Percentiles rank a stretch among this genome's conserved stretches.
phyloP scores from a whole-genome alignment of 2,797 vertebrate species.

The Lagodon rhomboides region DNA sequence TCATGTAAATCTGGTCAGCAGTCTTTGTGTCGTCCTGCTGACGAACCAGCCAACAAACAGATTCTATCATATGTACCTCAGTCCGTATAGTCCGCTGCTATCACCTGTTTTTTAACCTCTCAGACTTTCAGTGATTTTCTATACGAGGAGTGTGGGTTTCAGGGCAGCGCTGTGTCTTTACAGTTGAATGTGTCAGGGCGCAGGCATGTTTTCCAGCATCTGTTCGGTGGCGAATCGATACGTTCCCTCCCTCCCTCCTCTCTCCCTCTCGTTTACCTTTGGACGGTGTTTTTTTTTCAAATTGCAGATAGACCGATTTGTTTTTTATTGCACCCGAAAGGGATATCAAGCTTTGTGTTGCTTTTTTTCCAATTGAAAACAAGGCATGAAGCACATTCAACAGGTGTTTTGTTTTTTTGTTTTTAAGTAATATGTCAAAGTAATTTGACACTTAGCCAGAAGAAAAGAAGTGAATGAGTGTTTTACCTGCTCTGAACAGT shows the following conservation, averaged over 20 bases:
- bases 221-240: background rate
- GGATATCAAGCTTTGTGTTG: background rate
- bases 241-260: background rate
- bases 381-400: background rate
- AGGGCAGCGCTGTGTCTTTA: background rate
- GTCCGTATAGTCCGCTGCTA: too few species aligned
- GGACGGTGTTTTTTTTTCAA: background rate
- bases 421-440: background rate
- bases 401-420: background rate
- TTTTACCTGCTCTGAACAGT: conserved; percentile 1
- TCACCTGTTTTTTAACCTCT: too few species aligned
- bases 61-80: too few species aligned
- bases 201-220: background rate
- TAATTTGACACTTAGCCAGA: background rate
- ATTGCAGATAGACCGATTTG: background rate
- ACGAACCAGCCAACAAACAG: too few species aligned
- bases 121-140: too few species aligned
- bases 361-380: background rate
- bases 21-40: too few species aligned
- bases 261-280: background rate
- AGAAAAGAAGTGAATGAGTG: background rate
- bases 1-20: too few species aligned
- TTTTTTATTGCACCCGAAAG: background rate
- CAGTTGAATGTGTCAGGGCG: background rate
- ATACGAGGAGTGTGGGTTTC: background rate